Conservation (phyloP, 2,113 vertebrate species). For the Trachemys scripta region DNA sequence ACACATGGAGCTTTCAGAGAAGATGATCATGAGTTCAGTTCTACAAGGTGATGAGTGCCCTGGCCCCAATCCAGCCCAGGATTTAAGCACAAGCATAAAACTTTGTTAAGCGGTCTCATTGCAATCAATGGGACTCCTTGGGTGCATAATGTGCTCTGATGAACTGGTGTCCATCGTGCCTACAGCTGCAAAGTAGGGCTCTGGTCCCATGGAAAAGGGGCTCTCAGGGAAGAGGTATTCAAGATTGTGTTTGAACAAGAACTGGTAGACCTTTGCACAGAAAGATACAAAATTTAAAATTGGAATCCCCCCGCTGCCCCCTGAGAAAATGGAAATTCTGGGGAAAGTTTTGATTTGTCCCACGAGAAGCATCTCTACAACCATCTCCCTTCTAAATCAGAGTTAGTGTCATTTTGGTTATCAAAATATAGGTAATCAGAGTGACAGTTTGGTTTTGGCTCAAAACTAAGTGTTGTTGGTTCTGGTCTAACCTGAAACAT, state of each 20-base stretch:
- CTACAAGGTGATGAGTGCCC: rapidly evolving
- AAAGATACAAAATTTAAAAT: background rate
- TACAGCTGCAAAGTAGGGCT: background rate
- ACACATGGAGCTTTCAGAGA: rapidly evolving
- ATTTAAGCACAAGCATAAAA: rapidly evolving
- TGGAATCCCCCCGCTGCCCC: background rate
- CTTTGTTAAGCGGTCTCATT: background rate
- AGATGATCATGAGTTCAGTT: rapidly evolving
- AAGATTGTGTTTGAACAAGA: background rate
- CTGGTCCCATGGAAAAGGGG: background rate
- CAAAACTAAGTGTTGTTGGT: too few relatives aligned
- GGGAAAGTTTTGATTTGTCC: too few relatives aligned
- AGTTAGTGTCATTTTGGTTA: too few relatives aligned
- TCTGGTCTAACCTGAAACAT: background rate
- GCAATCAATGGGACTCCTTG: background rate
- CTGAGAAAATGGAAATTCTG: background rate
- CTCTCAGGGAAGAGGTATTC: background rate
- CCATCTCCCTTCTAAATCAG: too few relatives aligned
- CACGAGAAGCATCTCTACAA: too few relatives aligned
- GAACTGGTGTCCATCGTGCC: background rate
- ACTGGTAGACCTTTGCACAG: background rate
- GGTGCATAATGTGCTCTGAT: rapidly evolving
- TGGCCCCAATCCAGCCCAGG: rapidly evolving
- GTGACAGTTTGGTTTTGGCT: background rate
- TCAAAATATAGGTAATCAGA: background rate